These are phyloP conservation scores for Drosophila busckii DNA, from an alignment of 1,140 invertebrate species.

Conservation along the genomic window DNA sequence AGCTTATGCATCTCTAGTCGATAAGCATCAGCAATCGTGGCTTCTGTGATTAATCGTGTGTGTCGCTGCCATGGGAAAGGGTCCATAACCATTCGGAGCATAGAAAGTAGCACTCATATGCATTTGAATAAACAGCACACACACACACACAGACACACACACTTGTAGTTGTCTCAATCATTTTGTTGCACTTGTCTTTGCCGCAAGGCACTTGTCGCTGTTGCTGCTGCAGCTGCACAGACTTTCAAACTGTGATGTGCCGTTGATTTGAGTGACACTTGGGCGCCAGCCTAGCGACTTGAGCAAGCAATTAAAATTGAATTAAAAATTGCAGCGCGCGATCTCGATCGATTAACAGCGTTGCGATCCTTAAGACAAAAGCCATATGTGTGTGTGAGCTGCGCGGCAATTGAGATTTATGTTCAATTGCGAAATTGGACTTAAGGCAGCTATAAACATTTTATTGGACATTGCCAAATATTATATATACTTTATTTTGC, in stretches of 20 bases:
- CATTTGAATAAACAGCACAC: slow-evolving; percentile 28
- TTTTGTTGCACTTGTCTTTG: slow-evolving; percentile 46
- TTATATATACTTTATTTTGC: too few species aligned
- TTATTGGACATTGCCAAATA: too few species aligned
- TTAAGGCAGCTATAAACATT: too few species aligned
- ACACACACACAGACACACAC: slow-evolving; percentile 9
- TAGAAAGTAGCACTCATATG: slow-evolving; percentile 69
- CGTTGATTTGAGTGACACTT: slow-evolving; percentile 23
- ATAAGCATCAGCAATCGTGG: slow-evolving; percentile 60
- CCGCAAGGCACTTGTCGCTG: too few species aligned
- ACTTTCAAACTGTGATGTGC: slow-evolving; percentile 38
- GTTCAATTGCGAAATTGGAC: slow-evolving; percentile 30
- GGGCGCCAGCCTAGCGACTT: slow-evolving; percentile 41
- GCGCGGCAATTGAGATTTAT: slow-evolving; percentile 63
- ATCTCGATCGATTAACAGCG: slow-evolving; percentile 5
- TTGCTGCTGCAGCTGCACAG: slow-evolving; percentile 43
- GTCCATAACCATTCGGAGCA: slow-evolving; percentile 25
- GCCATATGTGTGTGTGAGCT: slow-evolving; percentile 20
- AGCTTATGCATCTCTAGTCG: slow-evolving; percentile 40
- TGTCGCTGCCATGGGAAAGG: slow-evolving; percentile 54
- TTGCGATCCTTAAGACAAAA: slow-evolving; percentile 31
- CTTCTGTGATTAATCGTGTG: slow-evolving; percentile 62
- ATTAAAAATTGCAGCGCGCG: slow-evolving; percentile 25
- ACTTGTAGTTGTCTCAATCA: slow-evolving; percentile 17
- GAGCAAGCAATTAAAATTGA: slow-evolving; percentile 43